Evolutionary conservation across 1,140 invertebrate species (phyloP).

Genomic region (Gonatopus flavifemur): DNA sequence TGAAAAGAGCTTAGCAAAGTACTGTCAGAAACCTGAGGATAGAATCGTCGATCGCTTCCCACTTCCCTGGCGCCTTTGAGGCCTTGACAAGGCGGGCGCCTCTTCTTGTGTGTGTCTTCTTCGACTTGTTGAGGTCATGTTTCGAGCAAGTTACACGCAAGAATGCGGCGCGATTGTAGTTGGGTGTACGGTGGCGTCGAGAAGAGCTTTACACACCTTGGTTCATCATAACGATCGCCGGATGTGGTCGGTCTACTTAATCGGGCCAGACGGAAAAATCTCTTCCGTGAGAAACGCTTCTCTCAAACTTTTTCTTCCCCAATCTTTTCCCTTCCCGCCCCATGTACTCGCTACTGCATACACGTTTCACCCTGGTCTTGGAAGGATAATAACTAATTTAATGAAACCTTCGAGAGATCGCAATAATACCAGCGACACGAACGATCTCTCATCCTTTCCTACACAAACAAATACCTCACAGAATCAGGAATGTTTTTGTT

Average conservation of each 20-base stretch:
- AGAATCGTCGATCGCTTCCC: conserved; percentile 34
- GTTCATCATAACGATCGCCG: conserved; percentile 52
- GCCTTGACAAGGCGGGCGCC: conserved; percentile 45
- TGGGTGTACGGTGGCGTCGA: conserved; percentile 26
- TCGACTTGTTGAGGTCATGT: conserved; percentile 28
- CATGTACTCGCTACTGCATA: too few relatives aligned
- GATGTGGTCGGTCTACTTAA: conserved; percentile 57
- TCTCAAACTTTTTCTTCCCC: too few relatives aligned
- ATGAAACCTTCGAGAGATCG: too few relatives aligned
- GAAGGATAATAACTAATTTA: too few relatives aligned
- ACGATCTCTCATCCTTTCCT: too few relatives aligned
- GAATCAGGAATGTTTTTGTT: too few relatives aligned
- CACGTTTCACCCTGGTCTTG: too few relatives aligned
- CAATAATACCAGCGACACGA: too few relatives aligned
- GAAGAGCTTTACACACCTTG: conserved; percentile 40
- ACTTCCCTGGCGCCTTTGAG: conserved; percentile 36
- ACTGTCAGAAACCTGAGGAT: too few relatives aligned
- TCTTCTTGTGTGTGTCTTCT: conserved; percentile 33
- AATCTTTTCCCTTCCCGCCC: too few relatives aligned
- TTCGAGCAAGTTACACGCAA: conserved; percentile 43
- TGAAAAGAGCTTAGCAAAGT: too few relatives aligned
- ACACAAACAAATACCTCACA: too few relatives aligned
- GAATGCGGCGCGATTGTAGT: conserved; percentile 42
- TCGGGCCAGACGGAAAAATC: conserved; percentile 51
- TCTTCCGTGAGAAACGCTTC: conserved; percentile 58